Conservation (phyloP, 2,797 vertebrate genomes). For the Lepidocolaptes lacrymiger region DNA sequence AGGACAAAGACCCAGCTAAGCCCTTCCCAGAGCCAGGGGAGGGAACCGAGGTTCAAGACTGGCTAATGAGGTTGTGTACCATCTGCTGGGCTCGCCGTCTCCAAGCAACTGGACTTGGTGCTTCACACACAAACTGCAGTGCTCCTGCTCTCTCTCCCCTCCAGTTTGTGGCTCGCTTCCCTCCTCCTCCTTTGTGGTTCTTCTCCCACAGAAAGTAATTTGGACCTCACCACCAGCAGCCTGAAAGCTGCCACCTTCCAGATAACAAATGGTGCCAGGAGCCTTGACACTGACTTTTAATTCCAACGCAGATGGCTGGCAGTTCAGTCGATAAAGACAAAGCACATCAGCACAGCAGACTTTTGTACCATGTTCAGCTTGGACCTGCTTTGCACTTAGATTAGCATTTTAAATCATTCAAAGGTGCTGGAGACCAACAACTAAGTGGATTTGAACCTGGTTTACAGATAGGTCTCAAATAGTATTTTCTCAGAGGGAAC, state of each 20-base stretch:
- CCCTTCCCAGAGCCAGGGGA: neutral
- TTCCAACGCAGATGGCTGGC: neutral
- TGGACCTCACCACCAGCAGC: neutral
- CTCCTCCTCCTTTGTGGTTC: neutral
- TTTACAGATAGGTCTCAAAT: neutral
- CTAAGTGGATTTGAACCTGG: neutral
- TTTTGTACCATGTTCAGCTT: fast-evolving
- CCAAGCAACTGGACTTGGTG: neutral
- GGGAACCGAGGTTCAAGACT: neutral
- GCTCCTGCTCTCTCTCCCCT: neutral
- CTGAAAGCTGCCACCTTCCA: neutral
- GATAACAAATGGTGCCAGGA: neutral
- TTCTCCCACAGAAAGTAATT: neutral
- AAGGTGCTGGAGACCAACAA: fast-evolving
- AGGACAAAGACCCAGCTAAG: neutral
- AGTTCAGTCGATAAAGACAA: fast-evolving
- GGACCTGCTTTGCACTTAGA: fast-evolving
- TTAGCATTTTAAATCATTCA: neutral
- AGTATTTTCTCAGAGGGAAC: neutral
- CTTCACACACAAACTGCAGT: neutral
- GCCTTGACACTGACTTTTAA: neutral
- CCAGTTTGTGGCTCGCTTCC: fast-evolving
- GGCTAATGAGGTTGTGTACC: neutral
- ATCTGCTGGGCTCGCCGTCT: neutral
- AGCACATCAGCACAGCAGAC: neutral